phyloP scores from a whole-genome alignment of 2,113 vertebrate species.

The Myotis brandtii region DNA sequence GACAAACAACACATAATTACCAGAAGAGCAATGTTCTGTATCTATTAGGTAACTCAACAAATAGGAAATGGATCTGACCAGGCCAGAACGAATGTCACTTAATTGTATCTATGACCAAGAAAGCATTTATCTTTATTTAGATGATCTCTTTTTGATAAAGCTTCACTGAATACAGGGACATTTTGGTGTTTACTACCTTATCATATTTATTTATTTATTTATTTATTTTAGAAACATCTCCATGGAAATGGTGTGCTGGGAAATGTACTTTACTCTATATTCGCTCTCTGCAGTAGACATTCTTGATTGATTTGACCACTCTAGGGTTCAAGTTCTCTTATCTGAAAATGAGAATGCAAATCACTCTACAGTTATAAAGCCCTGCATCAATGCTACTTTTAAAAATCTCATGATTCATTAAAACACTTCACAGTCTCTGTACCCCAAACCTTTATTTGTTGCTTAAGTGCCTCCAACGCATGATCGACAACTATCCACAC shows the following conservation, averaged over 20 bases:
- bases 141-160: slow-evolving; percentile 36
- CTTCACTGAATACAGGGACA: background rate
- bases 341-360: slow-evolving; percentile 73
- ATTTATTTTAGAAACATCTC: slow-evolving; percentile 50
- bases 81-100: background rate
- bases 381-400: slow-evolving; percentile 58
- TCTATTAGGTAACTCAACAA: background rate
- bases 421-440: slow-evolving; percentile 70
- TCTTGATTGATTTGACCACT: slow-evolving; percentile 66
- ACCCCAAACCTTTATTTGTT: slow-evolving; percentile 63
- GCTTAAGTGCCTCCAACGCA: slow-evolving; percentile 65
- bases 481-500: slow-evolving; percentile 52
- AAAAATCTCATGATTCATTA: slow-evolving; percentile 75
- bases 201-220: background rate
- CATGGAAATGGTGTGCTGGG: slow-evolving; percentile 49
- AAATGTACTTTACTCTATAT: slow-evolving; percentile 60
- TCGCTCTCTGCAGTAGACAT: slow-evolving; percentile 74
- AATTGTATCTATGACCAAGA: background rate
- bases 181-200: slow-evolving; percentile 4
- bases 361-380: slow-evolving; percentile 68
- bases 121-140: background rate
- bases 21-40: background rate
- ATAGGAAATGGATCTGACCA: background rate
- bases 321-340: slow-evolving; percentile 77
- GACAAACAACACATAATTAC: background rate